Evolutionary conservation across 2,888 invertebrate species (phyloP).

Genomic region (Nysson spinosus): DNA sequence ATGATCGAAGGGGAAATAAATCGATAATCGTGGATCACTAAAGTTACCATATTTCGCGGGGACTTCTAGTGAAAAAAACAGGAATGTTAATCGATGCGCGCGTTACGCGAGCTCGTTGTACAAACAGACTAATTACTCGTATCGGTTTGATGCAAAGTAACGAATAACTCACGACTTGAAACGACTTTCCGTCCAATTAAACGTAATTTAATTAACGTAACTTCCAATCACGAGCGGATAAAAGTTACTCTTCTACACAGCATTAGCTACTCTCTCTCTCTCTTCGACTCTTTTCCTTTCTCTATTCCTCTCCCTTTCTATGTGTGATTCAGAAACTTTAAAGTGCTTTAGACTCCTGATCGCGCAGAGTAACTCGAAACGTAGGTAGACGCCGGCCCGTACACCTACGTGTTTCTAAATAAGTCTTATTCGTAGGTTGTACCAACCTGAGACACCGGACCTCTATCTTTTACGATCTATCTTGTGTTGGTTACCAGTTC

Average conservation of each 20-base stretch:
- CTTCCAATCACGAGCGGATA: neutral
- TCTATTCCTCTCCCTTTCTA: too few relatives aligned
- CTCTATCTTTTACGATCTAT: slow-evolving; percentile 7
- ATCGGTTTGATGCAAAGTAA: neutral
- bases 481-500: neutral
- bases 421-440: slow-evolving; percentile 50
- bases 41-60: too few relatives aligned
- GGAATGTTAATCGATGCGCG: too few relatives aligned
- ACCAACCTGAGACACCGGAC: slow-evolving; percentile 11
- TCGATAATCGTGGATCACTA: too few relatives aligned
- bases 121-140: neutral
- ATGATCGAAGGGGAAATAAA: too few relatives aligned
- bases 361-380: slow-evolving; percentile 24
- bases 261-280: too few relatives aligned
- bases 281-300: too few relatives aligned
- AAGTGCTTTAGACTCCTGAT: slow-evolving; percentile 16
- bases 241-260: slow-evolving; percentile 8
- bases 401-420: slow-evolving; percentile 55
- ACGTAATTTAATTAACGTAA: slow-evolving; percentile 18
- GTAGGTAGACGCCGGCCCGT: slow-evolving; percentile 34
- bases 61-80: too few relatives aligned
- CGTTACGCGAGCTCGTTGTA: too few relatives aligned
- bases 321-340: slow-evolving; percentile 27
- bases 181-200: neutral
- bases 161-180: neutral